Evolutionary conservation across 2,113 vertebrate species (phyloP).

Genomic region (Procapra przewalskii): DNA sequence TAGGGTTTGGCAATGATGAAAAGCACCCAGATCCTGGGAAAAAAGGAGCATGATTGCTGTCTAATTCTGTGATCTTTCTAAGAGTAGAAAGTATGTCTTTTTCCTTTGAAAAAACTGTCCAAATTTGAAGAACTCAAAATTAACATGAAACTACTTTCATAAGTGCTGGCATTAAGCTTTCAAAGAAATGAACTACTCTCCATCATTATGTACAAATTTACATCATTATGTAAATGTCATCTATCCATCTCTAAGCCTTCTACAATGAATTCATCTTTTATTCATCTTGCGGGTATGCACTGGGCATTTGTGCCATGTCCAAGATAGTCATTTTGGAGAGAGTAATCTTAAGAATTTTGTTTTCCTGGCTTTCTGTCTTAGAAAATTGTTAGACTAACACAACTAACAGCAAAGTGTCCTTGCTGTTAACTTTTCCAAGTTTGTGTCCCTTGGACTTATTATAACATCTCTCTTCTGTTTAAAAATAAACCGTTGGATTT

Average conservation of each 20-base stretch:
- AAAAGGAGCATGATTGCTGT: conserved; percentile 18
- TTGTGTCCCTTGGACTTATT: conserved; percentile 19
- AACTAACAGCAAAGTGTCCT: not conserved
- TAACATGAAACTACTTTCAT: conserved; percentile 53
- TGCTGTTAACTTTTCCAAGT: conserved; percentile 36
- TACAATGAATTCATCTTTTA: conserved; percentile 56
- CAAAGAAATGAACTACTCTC: conserved; percentile 50
- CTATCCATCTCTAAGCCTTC: conserved; percentile 44
- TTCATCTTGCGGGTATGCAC: conserved; percentile 33
- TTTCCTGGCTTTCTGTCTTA: conserved; percentile 28
- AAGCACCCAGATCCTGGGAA: conserved; percentile 26
- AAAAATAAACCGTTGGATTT: not conserved
- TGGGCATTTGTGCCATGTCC: conserved; percentile 29
- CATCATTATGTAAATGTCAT: conserved; percentile 58
- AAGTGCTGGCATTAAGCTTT: conserved; percentile 53
- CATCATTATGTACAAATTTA: conserved; percentile 62
- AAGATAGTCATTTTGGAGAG: conserved; percentile 43
- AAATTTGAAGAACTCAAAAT: conserved; percentile 63
- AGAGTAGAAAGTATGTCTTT: conserved; percentile 51
- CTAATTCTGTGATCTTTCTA: conserved; percentile 57
- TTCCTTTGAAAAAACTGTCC: conserved; percentile 25
- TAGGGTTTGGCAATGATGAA: conserved; percentile 56
- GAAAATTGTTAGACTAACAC: conserved; percentile 40
- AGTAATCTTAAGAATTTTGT: conserved; percentile 43
- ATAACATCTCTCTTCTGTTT: conserved; percentile 16